Evolutionary conservation across 2,888 invertebrate genomes (phyloP).

Genomic region (Seira musarum): DNA sequence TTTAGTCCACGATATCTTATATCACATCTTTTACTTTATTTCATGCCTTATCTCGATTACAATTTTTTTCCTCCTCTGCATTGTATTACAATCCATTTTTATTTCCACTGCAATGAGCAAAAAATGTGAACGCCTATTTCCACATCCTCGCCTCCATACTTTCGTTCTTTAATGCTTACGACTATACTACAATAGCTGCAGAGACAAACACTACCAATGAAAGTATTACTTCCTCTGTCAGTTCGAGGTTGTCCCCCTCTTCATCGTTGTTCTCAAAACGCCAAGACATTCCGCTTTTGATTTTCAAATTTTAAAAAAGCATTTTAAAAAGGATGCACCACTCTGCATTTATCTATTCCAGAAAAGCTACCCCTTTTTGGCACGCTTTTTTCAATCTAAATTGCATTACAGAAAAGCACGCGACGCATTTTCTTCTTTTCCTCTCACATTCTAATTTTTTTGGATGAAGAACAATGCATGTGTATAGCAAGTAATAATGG

Average conservation of each 20-base stretch:
- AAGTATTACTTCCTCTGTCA: background rate
- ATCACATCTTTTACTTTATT: slow-evolving; percentile 10
- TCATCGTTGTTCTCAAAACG: background rate
- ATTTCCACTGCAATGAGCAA: slow-evolving; percentile 47
- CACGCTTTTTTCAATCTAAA: slow-evolving; percentile 48
- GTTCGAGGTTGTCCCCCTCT: slow-evolving; percentile 14
- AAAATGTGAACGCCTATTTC: slow-evolving; percentile 18
- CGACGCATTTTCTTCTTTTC: slow-evolving; percentile 20
- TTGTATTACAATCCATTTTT: slow-evolving; percentile 19
- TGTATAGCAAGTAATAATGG: slow-evolving; percentile 41
- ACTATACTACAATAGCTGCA: background rate
- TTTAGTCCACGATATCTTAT: background rate
- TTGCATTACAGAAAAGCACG: slow-evolving; percentile 47
- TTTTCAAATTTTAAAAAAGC: slow-evolving; percentile 47
- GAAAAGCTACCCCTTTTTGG: slow-evolving; percentile 42
- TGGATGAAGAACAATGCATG: background rate
- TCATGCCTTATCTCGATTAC: slow-evolving; percentile 5
- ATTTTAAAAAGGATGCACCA: slow-evolving; percentile 17
- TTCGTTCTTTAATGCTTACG: slow-evolving; percentile 21
- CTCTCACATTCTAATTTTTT: background rate
- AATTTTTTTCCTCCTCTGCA: slow-evolving; percentile 19
- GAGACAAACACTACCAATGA: background rate
- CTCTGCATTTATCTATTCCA: slow-evolving; percentile 26
- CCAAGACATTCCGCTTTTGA: slow-evolving; percentile 26
- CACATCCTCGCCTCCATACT: slow-evolving; percentile 23